Evolutionary conservation across 2,113 vertebrate species (phyloP).

Genomic region (Odontesthes bonariensis): DNA sequence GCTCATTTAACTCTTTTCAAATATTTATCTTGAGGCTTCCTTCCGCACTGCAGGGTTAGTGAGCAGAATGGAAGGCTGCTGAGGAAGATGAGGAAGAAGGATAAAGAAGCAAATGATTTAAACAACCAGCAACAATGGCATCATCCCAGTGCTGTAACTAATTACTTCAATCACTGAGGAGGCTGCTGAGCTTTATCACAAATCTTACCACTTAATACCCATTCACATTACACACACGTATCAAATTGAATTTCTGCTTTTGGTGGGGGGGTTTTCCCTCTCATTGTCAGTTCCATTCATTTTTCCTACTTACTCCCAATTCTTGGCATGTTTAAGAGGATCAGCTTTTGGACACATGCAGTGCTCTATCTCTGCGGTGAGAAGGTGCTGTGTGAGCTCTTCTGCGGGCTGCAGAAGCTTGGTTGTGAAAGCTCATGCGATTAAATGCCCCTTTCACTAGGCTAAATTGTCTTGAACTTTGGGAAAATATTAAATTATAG

Average conservation of each 20-base stretch:
- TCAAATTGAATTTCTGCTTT: slow-evolving; percentile 32
- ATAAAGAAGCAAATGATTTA: background rate
- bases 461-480: slow-evolving; percentile 23
- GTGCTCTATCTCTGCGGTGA: slow-evolving; percentile 37
- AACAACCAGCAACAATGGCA: slow-evolving; percentile 39
- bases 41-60: slow-evolving; percentile 9
- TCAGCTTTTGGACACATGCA: slow-evolving; percentile 40
- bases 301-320: slow-evolving; percentile 41
- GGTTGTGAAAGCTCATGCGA: slow-evolving; percentile 48
- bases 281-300: slow-evolving; percentile 19
- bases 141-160: slow-evolving; percentile 40
- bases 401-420: slow-evolving; percentile 36
- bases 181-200: slow-evolving; percentile 47
- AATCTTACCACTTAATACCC: slow-evolving; percentile 19
- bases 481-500: slow-evolving; percentile 19
- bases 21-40: slow-evolving; percentile 32
- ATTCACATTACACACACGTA: background rate
- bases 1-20: slow-evolving; percentile 19
- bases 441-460: background rate
- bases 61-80: slow-evolving; percentile 4
- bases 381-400: slow-evolving; percentile 58
- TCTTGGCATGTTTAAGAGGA: slow-evolving; percentile 61
- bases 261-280: background rate
- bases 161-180: slow-evolving; percentile 52
- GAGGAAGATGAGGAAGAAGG: slow-evolving; percentile 26